A percentile compares a stretch with the other conserved stretches of the same genome.
Evolutionary conservation across 2,888 invertebrate genomes (phyloP).

Genomic region (Cephus pygmeus): DNA sequence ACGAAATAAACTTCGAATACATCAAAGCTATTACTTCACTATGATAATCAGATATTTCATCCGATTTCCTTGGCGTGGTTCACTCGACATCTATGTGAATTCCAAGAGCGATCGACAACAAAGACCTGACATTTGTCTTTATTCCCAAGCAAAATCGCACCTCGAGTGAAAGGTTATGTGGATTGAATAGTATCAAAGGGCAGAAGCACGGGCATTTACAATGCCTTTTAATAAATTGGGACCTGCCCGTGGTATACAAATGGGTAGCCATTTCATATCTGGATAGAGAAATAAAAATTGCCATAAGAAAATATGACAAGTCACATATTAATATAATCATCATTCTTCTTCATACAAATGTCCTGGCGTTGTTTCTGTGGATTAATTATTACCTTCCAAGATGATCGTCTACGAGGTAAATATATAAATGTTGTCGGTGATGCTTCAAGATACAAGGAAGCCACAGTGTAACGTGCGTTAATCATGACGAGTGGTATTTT

Average conservation of each 20-base stretch:
- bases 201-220: not conserved
- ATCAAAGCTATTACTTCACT: not conserved
- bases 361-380: not conserved
- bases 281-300: not conserved
- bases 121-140: constrained; percentile 5
- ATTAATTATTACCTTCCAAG: not conserved
- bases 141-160: constrained; percentile 7
- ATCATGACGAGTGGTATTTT: not conserved
- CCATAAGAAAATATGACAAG: not conserved
- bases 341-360: no score
- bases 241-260: not conserved
- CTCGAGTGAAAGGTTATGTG: constrained; percentile 6
- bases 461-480: not conserved
- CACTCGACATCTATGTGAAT: not conserved
- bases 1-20: no score
- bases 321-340: no score
- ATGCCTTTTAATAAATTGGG: not conserved
- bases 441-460: not conserved
- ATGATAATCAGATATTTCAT: not conserved
- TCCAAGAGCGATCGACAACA: constrained; percentile 4
- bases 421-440: not conserved
- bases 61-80: not conserved
- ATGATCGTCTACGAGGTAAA: not conserved
- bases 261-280: not conserved
- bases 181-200: constrained; percentile 6